Conservation (phyloP, 2,888 invertebrate species). For the Axea sp. region DNA sequence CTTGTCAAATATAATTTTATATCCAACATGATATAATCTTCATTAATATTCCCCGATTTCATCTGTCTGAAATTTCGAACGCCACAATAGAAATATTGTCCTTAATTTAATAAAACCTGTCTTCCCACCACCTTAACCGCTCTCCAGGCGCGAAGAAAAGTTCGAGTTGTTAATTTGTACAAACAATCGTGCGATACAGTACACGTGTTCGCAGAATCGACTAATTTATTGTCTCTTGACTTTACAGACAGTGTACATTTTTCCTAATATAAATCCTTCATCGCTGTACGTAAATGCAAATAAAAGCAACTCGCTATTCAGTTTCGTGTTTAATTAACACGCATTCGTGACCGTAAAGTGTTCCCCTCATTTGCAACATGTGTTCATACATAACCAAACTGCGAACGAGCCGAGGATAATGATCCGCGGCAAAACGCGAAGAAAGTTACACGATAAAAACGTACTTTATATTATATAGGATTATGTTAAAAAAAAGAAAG, state of each 20-base stretch:
- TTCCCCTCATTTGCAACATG: slow-evolving; percentile 47
- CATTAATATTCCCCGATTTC: slow-evolving; percentile 9
- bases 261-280: slow-evolving; percentile 38
- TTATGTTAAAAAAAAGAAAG: no score
- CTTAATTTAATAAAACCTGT: slow-evolving; percentile 17
- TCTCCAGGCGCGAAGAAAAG: slow-evolving; percentile 11
- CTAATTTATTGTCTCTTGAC: slow-evolving; percentile 27
- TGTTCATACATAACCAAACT: slow-evolving; percentile 42
- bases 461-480: no score
- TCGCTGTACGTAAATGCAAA: slow-evolving; percentile 12
- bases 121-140: neutral
- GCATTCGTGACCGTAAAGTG: slow-evolving; percentile 46
- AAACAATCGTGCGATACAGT: slow-evolving; percentile 17
- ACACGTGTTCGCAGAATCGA: neutral
- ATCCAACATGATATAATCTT: slow-evolving; percentile 5
- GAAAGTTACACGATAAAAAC: slow-evolving; percentile 43
- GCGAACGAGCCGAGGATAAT: slow-evolving; percentile 40
- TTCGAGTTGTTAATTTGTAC: slow-evolving; percentile 24
- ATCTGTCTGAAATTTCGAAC: slow-evolving; percentile 9
- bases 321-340: slow-evolving; percentile 63
- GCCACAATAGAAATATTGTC: slow-evolving; percentile 22
- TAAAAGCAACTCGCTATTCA: slow-evolving; percentile 62
- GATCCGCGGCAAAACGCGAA: slow-evolving; percentile 45
- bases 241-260: slow-evolving; percentile 17
- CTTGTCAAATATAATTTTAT: slow-evolving; percentile 14